Evolutionary conservation across 1,140 invertebrate species (phyloP).

Genomic region (Nylanderia fulva): DNA sequence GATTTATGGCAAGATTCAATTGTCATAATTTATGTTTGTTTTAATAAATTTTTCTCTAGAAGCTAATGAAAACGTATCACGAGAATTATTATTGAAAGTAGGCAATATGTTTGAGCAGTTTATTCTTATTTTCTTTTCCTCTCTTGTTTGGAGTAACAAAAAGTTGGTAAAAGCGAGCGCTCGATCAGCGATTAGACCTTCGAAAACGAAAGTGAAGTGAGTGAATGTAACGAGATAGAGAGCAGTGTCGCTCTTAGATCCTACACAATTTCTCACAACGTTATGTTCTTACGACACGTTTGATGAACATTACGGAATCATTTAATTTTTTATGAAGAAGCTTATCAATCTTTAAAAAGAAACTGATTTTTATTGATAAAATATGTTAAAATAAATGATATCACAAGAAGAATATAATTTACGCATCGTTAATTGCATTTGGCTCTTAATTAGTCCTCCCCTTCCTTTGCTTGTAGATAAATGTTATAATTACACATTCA

Average conservation of each 20-base stretch:
- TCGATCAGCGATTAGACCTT: conserved; percentile 73
- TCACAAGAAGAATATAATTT: no score
- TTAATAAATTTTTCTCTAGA: background rate
- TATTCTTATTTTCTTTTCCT: conserved; percentile 22
- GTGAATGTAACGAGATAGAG: conserved; percentile 41
- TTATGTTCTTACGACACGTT: conserved; percentile 61
- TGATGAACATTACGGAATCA: conserved; percentile 14
- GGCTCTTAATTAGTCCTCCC: no score
- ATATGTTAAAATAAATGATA: no score
- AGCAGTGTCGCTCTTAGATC: conserved; percentile 42
- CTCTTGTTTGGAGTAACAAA: conserved; percentile 8
- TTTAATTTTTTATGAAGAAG: conserved; percentile 31
- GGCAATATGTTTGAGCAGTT: background rate
- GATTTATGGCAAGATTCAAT: background rate
- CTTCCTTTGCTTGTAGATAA: no score
- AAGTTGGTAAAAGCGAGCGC: conserved; percentile 16
- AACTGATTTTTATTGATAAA: background rate
- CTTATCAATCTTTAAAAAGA: conserved; percentile 9
- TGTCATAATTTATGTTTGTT: background rate
- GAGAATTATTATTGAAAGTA: conserved; percentile 26
- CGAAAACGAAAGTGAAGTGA: conserved; percentile 76
- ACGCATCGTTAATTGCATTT: no score
- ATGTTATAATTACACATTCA: background rate
- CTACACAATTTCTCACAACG: conserved; percentile 58
- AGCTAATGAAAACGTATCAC: background rate